phyloP scores from a whole-genome alignment of 2,797 vertebrate genomes.

The Valencia hispanica region DNA sequence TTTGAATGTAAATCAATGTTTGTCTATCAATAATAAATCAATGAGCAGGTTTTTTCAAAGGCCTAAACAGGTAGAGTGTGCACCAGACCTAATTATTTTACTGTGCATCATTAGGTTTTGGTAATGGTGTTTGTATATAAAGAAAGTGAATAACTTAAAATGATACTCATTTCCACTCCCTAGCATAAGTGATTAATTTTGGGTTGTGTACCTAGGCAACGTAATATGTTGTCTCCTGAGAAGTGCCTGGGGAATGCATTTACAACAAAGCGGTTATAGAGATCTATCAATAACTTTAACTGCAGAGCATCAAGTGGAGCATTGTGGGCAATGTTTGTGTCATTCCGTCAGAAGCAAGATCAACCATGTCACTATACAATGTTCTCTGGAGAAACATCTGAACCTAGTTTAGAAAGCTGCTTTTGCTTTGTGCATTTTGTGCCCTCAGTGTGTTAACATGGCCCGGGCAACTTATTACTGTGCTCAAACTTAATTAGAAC shows the following conservation, averaged over 20 bases:
- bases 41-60: constrained; percentile 24
- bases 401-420: constrained; percentile 22
- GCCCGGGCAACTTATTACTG: constrained; percentile 34
- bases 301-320: neutral
- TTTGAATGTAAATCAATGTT: constrained; percentile 22
- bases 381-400: constrained; percentile 11
- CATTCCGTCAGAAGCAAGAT: constrained; percentile 15
- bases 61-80: constrained; percentile 19
- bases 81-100: constrained; percentile 39
- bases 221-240: constrained; percentile 48
- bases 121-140: constrained; percentile 10
- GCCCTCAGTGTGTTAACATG: constrained; percentile 43
- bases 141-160: constrained; percentile 1
- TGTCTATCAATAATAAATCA: constrained; percentile 14
- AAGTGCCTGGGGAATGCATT: constrained; percentile 33
- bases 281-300: constrained; percentile 41
- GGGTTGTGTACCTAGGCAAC: constrained; percentile 13
- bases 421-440: constrained; percentile 32
- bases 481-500: constrained; percentile 58
- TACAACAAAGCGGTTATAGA: constrained; percentile 23
- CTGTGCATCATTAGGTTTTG: constrained; percentile 44
- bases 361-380: constrained; percentile 10
- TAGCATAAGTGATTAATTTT: constrained; percentile 49
- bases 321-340: constrained; percentile 3
- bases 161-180: constrained; percentile 28